Conservation (phyloP, 2,113 vertebrate species). For the Paratilapia polleni region DNA sequence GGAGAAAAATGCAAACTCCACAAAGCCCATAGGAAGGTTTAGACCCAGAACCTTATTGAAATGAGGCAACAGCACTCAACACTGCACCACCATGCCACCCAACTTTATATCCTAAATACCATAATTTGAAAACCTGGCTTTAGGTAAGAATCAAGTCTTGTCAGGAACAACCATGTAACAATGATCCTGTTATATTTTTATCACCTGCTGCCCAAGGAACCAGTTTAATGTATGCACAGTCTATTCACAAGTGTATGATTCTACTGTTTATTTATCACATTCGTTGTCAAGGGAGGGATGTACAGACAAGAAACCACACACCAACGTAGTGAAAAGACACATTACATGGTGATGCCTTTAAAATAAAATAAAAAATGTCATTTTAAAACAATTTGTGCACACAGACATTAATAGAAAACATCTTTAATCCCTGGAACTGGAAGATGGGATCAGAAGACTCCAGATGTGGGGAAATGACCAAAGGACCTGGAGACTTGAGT, state of each 20-base stretch:
- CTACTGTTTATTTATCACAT: conserved; percentile 71
- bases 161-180: too few relatives aligned
- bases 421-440: conserved; percentile 17
- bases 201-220: too few relatives aligned
- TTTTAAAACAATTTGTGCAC: conserved; percentile 25
- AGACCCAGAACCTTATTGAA: background rate
- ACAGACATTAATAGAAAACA: conserved; percentile 50
- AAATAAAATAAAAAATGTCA: conserved; percentile 19
- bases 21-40: background rate
- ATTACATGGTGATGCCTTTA: conserved; percentile 36
- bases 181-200: too few relatives aligned
- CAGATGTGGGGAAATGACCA: conserved; percentile 6
- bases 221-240: background rate
- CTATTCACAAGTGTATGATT: conserved; percentile 28
- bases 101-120: background rate
- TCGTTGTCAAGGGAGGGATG: conserved; percentile 42
- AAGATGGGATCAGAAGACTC: conserved; percentile 26
- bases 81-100: too few relatives aligned
- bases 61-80: background rate
- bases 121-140: background rate
- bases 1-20: background rate
- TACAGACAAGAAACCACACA: conserved; percentile 41
- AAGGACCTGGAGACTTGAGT: conserved; percentile 4
- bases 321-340: conserved; percentile 42
- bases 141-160: too few relatives aligned